phyloP scores from a whole-genome alignment of 2,888 invertebrate genomes.

The Dysmachus trigonus region DNA sequence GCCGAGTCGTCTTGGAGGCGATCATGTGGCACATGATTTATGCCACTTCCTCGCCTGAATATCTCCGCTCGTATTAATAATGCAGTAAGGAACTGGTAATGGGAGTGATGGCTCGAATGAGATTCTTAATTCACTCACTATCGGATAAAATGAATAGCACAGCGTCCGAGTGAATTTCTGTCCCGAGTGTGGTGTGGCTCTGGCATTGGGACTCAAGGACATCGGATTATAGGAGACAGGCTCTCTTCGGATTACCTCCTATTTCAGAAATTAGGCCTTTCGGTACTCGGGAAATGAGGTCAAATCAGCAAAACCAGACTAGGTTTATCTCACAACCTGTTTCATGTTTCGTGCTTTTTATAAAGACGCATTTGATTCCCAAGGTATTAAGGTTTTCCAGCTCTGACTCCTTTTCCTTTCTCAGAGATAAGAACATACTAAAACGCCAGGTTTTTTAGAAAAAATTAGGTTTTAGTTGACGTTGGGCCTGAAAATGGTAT shows the following conservation, averaged over 20 bases:
- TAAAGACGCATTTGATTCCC: background rate
- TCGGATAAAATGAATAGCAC: background rate
- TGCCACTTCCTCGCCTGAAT: constrained; percentile 7
- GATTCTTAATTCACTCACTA: background rate
- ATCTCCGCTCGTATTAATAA: constrained; percentile 26
- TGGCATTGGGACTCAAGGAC: background rate
- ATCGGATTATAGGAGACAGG: background rate
- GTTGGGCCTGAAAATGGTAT: too few relatives aligned
- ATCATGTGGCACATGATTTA: constrained; percentile 40
- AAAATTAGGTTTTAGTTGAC: too few relatives aligned
- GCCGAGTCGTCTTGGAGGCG: background rate
- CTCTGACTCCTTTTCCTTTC: background rate
- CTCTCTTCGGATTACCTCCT: background rate
- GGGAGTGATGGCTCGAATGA: background rate
- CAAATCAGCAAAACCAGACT: background rate
- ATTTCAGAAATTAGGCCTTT: background rate
- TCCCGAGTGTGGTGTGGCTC: background rate
- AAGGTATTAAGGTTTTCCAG: background rate
- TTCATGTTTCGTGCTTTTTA: too few relatives aligned
- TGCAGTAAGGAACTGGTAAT: constrained; percentile 18
- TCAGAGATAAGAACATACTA: too few relatives aligned
- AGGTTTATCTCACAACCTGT: background rate
- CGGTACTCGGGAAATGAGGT: background rate
- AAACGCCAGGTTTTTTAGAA: too few relatives aligned
- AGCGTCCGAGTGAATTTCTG: background rate